Conservation (phyloP, 2,797 vertebrate genomes). For the Onychomys arenicola region DNA sequence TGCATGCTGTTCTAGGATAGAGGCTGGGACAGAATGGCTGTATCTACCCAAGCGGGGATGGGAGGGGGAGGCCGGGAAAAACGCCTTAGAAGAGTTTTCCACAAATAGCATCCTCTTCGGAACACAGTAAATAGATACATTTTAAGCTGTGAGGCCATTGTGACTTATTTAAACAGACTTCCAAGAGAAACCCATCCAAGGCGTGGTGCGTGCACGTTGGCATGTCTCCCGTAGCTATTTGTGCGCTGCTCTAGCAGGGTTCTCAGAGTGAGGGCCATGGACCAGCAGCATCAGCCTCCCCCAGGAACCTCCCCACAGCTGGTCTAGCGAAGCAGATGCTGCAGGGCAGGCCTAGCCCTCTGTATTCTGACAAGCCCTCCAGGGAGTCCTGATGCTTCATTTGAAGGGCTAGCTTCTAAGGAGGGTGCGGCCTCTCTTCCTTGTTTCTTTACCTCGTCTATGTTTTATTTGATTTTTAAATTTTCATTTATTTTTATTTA, state of each 20-base stretch:
- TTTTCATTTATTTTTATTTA: not conserved
- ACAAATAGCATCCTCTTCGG: not conserved
- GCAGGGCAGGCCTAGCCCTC: not conserved
- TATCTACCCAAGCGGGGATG: not conserved
- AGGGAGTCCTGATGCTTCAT: not conserved
- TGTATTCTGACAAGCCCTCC: too few species aligned
- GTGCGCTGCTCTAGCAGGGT: rapidly evolving
- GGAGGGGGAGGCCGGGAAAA: not conserved
- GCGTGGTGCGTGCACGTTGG: not conserved
- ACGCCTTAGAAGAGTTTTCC: not conserved
- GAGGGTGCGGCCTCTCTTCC: not conserved
- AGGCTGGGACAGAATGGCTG: not conserved
- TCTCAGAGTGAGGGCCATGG: not conserved
- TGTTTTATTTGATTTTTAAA: not conserved
- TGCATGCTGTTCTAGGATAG: rapidly evolving
- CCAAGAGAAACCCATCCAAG: not conserved
- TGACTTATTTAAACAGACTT: not conserved
- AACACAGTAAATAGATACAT: not conserved
- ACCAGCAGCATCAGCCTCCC: not conserved
- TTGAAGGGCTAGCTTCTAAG: not conserved
- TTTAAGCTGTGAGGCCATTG: not conserved
- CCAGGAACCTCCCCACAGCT: not conserved
- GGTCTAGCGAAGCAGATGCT: not conserved
- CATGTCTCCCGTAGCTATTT: rapidly evolving
- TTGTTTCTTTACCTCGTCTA: not conserved